Evolutionary conservation across 2,888 invertebrate species (phyloP).

Genomic region (Trisateles emortualis): DNA sequence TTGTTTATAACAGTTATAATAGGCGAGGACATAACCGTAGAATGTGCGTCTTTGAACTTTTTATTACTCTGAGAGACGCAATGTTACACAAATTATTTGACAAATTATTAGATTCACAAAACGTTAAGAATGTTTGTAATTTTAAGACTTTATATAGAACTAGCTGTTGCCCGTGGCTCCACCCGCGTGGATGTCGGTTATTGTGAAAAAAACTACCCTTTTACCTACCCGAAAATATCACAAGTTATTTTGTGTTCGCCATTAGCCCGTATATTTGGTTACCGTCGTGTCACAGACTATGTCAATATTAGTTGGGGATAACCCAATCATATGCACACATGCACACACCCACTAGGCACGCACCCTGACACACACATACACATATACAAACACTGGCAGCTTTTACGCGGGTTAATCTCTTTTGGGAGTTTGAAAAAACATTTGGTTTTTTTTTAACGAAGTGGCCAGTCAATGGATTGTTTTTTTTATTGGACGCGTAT

Average conservation of each 20-base stretch:
- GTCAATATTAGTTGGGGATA: conserved; percentile 29
- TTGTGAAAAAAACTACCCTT: no score
- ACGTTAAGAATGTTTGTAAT: no score
- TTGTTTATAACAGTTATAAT: no score
- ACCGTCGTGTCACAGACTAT: conserved; percentile 4
- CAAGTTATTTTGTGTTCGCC: neutral
- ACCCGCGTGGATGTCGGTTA: no score
- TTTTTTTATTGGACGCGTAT: neutral
- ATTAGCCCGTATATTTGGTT: neutral
- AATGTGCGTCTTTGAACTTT: no score
- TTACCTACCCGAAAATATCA: no score
- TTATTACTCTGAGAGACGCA: no score
- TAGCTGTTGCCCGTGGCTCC: no score
- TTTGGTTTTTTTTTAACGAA: conserved; percentile 5
- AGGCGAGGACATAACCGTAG: no score
- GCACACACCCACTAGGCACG: neutral
- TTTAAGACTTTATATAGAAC: no score
- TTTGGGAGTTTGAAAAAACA: neutral
- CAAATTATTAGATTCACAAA: no score
- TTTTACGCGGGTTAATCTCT: conserved; percentile 4
- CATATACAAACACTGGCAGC: conserved; percentile 7
- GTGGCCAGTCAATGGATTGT: neutral
- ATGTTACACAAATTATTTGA: no score
- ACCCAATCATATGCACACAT: conserved; percentile 15
- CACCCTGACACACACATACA: neutral